These are phyloP conservation scores for Amblyjoppa fuscipennis DNA, from an alignment of 2,888 invertebrate genomes.

Conservation along the genomic window DNA sequence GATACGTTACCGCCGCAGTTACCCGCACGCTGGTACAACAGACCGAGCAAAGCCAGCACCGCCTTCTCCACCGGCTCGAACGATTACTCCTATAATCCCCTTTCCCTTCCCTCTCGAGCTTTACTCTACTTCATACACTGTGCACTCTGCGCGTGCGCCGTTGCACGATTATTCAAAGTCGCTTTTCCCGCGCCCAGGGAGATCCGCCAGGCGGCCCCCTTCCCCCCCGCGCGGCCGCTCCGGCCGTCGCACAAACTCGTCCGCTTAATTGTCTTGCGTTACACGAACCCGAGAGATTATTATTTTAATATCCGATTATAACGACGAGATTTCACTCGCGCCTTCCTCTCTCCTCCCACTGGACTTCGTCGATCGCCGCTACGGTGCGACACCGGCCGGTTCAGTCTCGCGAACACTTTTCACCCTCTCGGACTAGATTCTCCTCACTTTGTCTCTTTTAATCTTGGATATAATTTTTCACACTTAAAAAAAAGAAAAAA, in stretches of 20 bases:
- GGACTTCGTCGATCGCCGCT: slow-evolving; percentile 19
- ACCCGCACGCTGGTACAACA: background rate
- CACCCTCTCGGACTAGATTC: too few species aligned
- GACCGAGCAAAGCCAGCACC: background rate
- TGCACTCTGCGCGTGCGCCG: background rate
- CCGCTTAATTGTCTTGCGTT: slow-evolving; percentile 73
- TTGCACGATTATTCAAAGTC: background rate
- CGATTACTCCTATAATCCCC: slow-evolving; percentile 16
- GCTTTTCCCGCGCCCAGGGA: slow-evolving; percentile 3
- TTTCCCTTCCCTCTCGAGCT: slow-evolving; percentile 15
- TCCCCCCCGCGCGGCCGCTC: background rate
- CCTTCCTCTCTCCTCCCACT: slow-evolving; percentile 29
- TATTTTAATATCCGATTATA: slow-evolving; percentile 67
- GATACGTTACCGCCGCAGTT: background rate
- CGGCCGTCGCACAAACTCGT: slow-evolving; percentile 33
- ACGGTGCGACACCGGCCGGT: too few species aligned
- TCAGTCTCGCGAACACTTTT: too few species aligned
- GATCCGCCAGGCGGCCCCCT: background rate
- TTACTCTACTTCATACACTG: background rate
- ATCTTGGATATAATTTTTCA: background rate
- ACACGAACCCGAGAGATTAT: slow-evolving; percentile 62
- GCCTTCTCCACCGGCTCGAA: slow-evolving; percentile 14
- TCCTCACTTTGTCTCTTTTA: too few species aligned
- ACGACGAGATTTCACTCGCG: slow-evolving; percentile 51
- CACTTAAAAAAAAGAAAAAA: background rate